phyloP scores from a whole-genome alignment of 2,888 invertebrate genomes.

The Frankliniella fusca region DNA sequence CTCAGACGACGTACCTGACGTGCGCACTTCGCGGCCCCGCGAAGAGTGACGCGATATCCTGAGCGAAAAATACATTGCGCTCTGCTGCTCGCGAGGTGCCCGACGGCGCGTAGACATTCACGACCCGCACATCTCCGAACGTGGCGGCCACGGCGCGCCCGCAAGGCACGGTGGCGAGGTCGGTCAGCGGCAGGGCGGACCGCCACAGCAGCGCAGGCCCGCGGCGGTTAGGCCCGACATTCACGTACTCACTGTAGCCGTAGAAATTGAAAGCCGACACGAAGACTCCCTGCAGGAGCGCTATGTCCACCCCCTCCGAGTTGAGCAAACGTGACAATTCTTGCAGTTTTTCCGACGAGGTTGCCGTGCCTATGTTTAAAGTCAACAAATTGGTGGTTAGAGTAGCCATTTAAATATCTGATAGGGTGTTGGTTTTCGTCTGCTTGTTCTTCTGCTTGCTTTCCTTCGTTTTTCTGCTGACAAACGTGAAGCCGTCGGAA shows the following conservation, averaged over 20 bases:
- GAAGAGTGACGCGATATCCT: not conserved
- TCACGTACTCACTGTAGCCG: not conserved
- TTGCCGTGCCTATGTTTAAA: not conserved
- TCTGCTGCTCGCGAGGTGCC: not conserved
- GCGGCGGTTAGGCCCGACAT: not conserved
- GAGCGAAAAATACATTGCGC: not conserved
- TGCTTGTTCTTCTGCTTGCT: no score
- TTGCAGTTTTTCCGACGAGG: not conserved
- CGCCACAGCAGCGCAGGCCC: not conserved
- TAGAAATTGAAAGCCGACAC: not conserved
- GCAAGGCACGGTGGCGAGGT: not conserved
- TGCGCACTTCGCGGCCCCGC: not conserved
- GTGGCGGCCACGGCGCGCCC: not conserved
- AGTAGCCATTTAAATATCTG: no score
- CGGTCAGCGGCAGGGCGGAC: not conserved
- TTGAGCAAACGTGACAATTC: not conserved
- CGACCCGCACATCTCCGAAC: not conserved
- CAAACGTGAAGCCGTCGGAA: no score
- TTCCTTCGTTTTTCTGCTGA: no score
- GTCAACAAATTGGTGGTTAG: not conserved
- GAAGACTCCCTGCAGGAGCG: not conserved
- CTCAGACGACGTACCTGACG: not conserved
- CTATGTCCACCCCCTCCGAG: not conserved
- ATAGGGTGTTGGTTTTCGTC: no score
- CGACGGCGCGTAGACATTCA: not conserved